phyloP scores from a whole-genome alignment of 2,797 vertebrate species.

The Oryzias dopingdopingensis region DNA sequence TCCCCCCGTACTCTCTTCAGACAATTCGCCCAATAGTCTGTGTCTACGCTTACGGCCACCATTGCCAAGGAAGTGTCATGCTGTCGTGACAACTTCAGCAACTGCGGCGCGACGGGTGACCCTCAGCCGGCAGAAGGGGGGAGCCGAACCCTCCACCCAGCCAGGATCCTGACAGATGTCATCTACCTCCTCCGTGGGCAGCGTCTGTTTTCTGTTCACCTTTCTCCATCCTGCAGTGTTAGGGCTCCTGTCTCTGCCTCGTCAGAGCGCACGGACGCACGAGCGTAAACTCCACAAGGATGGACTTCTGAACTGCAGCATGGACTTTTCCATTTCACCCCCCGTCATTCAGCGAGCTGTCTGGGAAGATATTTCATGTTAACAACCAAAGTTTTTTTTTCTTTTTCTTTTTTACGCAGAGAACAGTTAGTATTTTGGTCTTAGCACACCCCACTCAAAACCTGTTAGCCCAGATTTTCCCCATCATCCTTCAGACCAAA shows the following conservation, averaged over 20 bases:
- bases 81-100: slow-evolving; percentile 75
- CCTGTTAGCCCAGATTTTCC: slow-evolving; percentile 76
- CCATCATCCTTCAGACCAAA: slow-evolving; percentile 71
- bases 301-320: slow-evolving; percentile 24
- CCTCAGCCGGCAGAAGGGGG: slow-evolving; percentile 65
- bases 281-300: slow-evolving; percentile 30
- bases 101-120: slow-evolving; percentile 73
- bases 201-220: slow-evolving; percentile 81
- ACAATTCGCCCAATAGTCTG: slow-evolving; percentile 72
- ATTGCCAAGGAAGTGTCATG: slow-evolving; percentile 80
- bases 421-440: slow-evolving; percentile 73
- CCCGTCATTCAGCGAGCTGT: slow-evolving; percentile 44
- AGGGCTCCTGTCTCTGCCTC: slow-evolving; percentile 71
- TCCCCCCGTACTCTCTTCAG: slow-evolving; percentile 42
- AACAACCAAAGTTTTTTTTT: slow-evolving; percentile 67
- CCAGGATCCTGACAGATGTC: slow-evolving; percentile 79
- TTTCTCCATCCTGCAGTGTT: slow-evolving; percentile 80
- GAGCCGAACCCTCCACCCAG: slow-evolving; percentile 61
- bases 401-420: slow-evolving; percentile 32
- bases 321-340: neutral
- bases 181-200: slow-evolving; percentile 79
- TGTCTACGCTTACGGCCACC: slow-evolving; percentile 56
- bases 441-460: slow-evolving; percentile 75
- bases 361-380: slow-evolving; percentile 58
- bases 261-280: slow-evolving; percentile 54